phyloP scores from a whole-genome alignment of 2,797 vertebrate genomes.

The Characodon lateralis region DNA sequence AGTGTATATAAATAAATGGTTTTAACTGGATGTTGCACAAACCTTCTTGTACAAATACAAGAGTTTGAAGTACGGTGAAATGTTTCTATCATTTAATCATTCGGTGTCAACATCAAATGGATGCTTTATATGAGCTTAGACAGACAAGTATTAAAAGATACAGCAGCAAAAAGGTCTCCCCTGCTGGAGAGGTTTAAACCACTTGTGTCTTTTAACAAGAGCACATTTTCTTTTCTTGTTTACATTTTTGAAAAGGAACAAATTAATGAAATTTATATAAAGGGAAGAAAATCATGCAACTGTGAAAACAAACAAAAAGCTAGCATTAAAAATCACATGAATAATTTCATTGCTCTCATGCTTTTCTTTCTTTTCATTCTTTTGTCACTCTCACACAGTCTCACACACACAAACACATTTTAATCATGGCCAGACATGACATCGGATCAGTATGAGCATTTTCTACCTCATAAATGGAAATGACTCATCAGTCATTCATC shows the following conservation, averaged over 20 bases:
- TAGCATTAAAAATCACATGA: neutral
- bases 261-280: neutral
- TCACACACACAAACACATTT: slow-evolving; percentile 57
- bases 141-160: slow-evolving; percentile 24
- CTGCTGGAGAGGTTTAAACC: slow-evolving; percentile 33
- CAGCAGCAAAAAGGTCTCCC: neutral
- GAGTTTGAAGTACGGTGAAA: slow-evolving; percentile 1
- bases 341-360: slow-evolving; percentile 11
- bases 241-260: slow-evolving; percentile 11
- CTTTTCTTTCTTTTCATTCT: slow-evolving; percentile 26
- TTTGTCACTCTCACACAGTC: slow-evolving; percentile 37
- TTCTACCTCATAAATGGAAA: slow-evolving; percentile 72
- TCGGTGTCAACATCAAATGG: slow-evolving; percentile 14
- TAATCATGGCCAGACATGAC: slow-evolving; percentile 60
- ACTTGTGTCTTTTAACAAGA: slow-evolving; percentile 11
- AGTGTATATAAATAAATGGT: neutral
- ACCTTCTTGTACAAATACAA: neutral
- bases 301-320: slow-evolving; percentile 7
- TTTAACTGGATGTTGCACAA: neutral
- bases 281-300: neutral
- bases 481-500: slow-evolving; percentile 73
- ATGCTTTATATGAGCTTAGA: slow-evolving; percentile 37
- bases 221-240: slow-evolving; percentile 12
- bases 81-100: slow-evolving; percentile 22
- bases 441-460: slow-evolving; percentile 65